Conservation (phyloP, 2,888 invertebrate genomes). For the Melanchra persicariae region DNA sequence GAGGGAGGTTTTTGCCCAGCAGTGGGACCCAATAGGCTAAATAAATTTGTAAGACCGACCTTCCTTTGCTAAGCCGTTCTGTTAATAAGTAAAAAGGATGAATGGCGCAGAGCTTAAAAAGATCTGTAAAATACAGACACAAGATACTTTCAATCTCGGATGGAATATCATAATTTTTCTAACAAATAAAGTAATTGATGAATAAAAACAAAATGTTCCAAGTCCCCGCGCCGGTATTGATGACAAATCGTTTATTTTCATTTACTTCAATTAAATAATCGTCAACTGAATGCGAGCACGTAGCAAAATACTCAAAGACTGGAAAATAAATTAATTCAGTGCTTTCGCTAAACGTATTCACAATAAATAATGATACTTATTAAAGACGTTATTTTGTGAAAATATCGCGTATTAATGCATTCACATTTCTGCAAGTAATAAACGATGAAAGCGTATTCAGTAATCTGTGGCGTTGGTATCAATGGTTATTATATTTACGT, state of each 20-base stretch:
- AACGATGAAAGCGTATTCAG: slow-evolving; percentile 8
- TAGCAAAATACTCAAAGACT: slow-evolving; percentile 1
- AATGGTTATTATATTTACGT: slow-evolving; percentile 22
- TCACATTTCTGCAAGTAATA: neutral
- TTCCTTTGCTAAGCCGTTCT: too few relatives aligned
- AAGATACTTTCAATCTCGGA: too few relatives aligned
- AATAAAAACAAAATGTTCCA: neutral
- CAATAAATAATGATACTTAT: slow-evolving; percentile 34
- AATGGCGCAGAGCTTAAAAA: too few relatives aligned
- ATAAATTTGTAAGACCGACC: too few relatives aligned
- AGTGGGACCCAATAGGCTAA: too few relatives aligned
- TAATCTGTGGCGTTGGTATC: too few relatives aligned
- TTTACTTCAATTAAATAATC: slow-evolving; percentile 14
- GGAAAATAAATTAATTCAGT: slow-evolving; percentile 29
- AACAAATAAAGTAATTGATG: too few relatives aligned
- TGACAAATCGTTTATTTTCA: slow-evolving; percentile 12
- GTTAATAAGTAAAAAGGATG: too few relatives aligned
- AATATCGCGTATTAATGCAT: neutral
- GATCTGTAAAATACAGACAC: too few relatives aligned
- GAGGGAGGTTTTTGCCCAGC: too few relatives aligned
- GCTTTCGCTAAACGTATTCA: slow-evolving; percentile 31
- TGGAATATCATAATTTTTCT: too few relatives aligned
- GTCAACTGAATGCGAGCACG: slow-evolving; percentile 1
- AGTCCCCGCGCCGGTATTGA: neutral
- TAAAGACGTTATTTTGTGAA: slow-evolving; percentile 27